Evolutionary conservation across 2,113 vertebrate species (phyloP), one percentile per base, ranked within the genome.

Genomic region (Pavo muticus): DNA sequence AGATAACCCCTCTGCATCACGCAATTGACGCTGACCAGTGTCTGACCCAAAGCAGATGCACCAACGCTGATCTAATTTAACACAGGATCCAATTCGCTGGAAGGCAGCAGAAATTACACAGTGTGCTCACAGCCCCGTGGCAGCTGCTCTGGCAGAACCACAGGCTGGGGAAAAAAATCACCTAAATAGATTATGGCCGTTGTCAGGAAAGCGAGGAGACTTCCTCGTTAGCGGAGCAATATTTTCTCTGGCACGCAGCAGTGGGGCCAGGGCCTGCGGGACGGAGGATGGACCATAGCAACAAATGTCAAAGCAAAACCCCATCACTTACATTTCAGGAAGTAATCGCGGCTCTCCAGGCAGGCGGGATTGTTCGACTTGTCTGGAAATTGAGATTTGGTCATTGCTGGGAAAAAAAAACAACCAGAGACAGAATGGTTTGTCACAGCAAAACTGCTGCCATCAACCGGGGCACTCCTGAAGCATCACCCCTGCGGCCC

Each of bases 321-420:
- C 73, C 69, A 42, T 72, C 0, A 0, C 98, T 98, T 96, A 98
- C 98, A 98, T 91, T 98, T 98, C 90, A 98, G 97, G 94, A 98
- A 98, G 74, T 98, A 97, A 76, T 98, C 98, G 6, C 98, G 94
- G 85, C 56, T 93, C 15, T 96, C 97, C 89, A 95, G 94, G 57
- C 86, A 96, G 79, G 97, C 94, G 0, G 96, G 71, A 13, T 61
- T 90, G 91, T 71, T 94, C 11, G 92, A 90, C 87, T 97, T 98
- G 1, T 98, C 97, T 3, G 97, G 92, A 91, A 96, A 87, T 9
- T 40, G 94, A 32, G 96, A 77, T 12, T 97, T 84, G 0, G 81
- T 25, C 20, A 95, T 7, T 0, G 40, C 97, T 97, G 94, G 13
- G 52, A 16, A 52, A 54, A 54, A 3, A 73, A 45, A 56, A 96